phyloP scores from a whole-genome alignment of 2,888 invertebrate genomes.

The Ptychoptera albimana region DNA sequence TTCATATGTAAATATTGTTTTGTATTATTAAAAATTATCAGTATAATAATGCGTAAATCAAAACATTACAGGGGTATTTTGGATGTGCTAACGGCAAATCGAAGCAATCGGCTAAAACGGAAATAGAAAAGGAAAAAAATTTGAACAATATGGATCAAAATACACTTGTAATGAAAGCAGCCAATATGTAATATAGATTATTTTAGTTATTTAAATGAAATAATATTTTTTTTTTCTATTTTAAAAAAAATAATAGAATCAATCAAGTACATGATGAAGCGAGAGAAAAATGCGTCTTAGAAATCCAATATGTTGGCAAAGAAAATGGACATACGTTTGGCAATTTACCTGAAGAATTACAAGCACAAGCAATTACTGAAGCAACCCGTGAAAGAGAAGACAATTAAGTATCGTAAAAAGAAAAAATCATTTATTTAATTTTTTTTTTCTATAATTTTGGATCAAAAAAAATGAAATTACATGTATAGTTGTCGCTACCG shows the following conservation, averaged over 20 bases:
- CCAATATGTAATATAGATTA: constrained; percentile 43
- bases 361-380: too few relatives aligned
- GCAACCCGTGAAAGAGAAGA: too few relatives aligned
- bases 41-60: too few relatives aligned
- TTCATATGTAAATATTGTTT: constrained; percentile 54
- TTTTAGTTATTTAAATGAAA: not conserved
- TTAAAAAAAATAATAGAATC: too few relatives aligned
- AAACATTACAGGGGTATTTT: constrained; percentile 61
- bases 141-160: not conserved
- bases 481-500: too few relatives aligned
- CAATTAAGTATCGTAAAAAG: too few relatives aligned
- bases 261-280: constrained; percentile 84
- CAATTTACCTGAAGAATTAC: too few relatives aligned
- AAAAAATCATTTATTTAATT: too few relatives aligned
- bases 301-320: too few relatives aligned
- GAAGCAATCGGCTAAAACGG: constrained; percentile 96
- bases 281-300: constrained; percentile 36
- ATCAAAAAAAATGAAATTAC: too few relatives aligned
- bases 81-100: constrained; percentile 98
- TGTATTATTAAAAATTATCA: not conserved
- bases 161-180: constrained; percentile 45
- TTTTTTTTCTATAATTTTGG: too few relatives aligned
- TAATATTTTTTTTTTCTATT: constrained; percentile 19
- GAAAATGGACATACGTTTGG: too few relatives aligned
- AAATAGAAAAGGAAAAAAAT: constrained; percentile 77